Base-by-base conservation (phyloP, 2,113 vertebrate genomes). In the Rhizomys pruinosus region DNA sequence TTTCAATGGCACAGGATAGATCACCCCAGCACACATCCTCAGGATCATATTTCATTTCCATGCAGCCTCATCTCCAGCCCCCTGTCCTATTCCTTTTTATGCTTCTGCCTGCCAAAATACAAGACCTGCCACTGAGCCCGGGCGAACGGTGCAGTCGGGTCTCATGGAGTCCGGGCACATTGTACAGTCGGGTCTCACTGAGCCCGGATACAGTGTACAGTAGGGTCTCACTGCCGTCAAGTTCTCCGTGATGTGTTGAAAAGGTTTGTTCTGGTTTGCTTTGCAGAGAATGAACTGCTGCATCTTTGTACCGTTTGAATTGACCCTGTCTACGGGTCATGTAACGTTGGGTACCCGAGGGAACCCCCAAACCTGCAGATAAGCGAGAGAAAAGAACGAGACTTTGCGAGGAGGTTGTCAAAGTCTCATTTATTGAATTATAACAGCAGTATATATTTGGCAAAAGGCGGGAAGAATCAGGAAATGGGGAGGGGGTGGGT, bases 201-300 rank as follows among this genome's bases (percentile, higher is more conserved):
- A n/a, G n/a, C n/a, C n/a, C n/a, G n/a, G n/a, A n/a, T n/a, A n/a
- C n/a, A n/a, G n/a, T n/a, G n/a, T 55, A 34, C 11, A 32, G 6
- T 42, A 61, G 72, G 19, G 44, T 84, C 82, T 81, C 77, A 22
- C 19, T 76, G 89, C 63, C 11, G 0, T 79, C 77, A 92, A 90
- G 69, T 72, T 47, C 13, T 96, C 93, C 76, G 52, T 66, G 85
- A 88, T 82, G 52, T 93, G 80, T 88, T 96, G 94, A 95, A 94
- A 96, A 94, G 72, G 27, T 81, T 34, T 95, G 78, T 76, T 94
- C 42, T 12, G 5, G 23, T 92, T 95, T 95, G 72, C 63, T 94
- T 95, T 92, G 44, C 74, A 73, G 92, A 92, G 80, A 84, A 82
- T 88, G 64, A 76, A 61, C 39, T 5, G 29, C 63, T 80, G 85